Conservation (phyloP, 2,888 invertebrate species). For the Liposcelis brunnea region DNA sequence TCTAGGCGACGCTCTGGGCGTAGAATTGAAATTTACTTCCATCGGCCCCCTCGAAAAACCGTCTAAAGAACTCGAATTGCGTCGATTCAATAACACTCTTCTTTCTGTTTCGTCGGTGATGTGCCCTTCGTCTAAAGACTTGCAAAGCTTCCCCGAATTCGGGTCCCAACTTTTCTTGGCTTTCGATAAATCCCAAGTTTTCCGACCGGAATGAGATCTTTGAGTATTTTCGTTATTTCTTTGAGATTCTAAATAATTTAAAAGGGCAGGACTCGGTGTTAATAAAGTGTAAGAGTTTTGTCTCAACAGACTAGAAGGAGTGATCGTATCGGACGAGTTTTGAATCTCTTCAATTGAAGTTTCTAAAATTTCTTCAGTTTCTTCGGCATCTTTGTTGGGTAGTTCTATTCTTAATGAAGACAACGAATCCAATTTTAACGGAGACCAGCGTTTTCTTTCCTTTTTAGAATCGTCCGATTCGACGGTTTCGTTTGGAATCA, state of each 20-base stretch:
- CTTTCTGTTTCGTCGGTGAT: too few species aligned
- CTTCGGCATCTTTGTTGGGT: too few species aligned
- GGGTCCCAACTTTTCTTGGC: conserved; percentile 31
- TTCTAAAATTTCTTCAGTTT: not conserved
- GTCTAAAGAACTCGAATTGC: too few species aligned
- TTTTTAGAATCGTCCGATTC: conserved; percentile 3
- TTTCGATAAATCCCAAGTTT: conserved; percentile 23
- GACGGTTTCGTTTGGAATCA: too few species aligned
- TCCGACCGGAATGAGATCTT: conserved; percentile 8
- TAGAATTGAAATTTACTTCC: too few species aligned
- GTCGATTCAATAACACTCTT: too few species aligned
- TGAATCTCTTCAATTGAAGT: not conserved
- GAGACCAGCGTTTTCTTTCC: conserved; percentile 12
- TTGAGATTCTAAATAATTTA: conserved; percentile 42
- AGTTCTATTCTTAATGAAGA: too few species aligned
- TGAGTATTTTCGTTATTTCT: conserved; percentile 12
- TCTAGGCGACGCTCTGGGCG: too few species aligned
- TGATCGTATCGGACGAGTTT: conserved; percentile 24
- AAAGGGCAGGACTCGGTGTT: conserved; percentile 54
- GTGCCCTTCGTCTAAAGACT: too few species aligned
- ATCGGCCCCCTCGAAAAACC: too few species aligned
- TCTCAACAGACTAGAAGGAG: conserved; percentile 37
- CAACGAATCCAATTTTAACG: conserved; percentile 10
- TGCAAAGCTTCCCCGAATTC: conserved; percentile 18
- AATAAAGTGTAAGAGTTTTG: conserved; percentile 66